These are phyloP conservation scores for Noctua pronuba DNA, from an alignment of 2,888 invertebrate genomes.

Conservation along the genomic window DNA sequence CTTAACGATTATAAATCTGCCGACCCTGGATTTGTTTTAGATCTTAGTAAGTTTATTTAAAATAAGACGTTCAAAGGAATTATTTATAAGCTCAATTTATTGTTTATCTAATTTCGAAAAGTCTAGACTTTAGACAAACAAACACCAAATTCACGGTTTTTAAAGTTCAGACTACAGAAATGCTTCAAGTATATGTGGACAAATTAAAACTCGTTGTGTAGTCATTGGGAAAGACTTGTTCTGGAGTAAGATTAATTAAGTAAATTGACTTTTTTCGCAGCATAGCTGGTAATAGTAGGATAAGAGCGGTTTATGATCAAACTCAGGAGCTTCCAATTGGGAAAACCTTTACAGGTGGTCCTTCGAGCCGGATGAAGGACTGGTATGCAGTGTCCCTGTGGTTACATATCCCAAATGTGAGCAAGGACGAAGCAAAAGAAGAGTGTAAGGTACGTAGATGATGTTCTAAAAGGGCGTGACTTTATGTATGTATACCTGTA, in stretches of 20 bases:
- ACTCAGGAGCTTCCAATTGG: neutral
- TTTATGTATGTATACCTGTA: slow-evolving; percentile 86
- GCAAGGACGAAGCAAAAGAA: neutral
- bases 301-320: too few relatives aligned
- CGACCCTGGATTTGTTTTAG: slow-evolving; percentile 8
- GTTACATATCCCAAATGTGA: neutral
- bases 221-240: neutral
- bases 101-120: slow-evolving; percentile 9
- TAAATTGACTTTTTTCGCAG: neutral
- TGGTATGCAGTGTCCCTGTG: neutral
- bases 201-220: neutral
- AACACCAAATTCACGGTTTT: neutral
- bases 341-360: neutral
- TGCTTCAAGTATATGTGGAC: neutral
- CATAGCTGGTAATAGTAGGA: neutral
- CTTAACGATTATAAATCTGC: slow-evolving; percentile 22
- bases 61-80: slow-evolving; percentile 22
- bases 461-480: neutral
- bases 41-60: slow-evolving; percentile 1
- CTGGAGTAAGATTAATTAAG: neutral
- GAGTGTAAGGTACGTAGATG: neutral
- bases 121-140: slow-evolving; percentile 7
- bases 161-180: neutral
- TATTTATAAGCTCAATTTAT: neutral
- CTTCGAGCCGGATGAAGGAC: slow-evolving; percentile 6